A percentile compares a stretch with the other conserved stretches of the same genome.
Evolutionary conservation across 1,140 invertebrate species (phyloP).

Genomic region (Nasonia vitripennis): DNA sequence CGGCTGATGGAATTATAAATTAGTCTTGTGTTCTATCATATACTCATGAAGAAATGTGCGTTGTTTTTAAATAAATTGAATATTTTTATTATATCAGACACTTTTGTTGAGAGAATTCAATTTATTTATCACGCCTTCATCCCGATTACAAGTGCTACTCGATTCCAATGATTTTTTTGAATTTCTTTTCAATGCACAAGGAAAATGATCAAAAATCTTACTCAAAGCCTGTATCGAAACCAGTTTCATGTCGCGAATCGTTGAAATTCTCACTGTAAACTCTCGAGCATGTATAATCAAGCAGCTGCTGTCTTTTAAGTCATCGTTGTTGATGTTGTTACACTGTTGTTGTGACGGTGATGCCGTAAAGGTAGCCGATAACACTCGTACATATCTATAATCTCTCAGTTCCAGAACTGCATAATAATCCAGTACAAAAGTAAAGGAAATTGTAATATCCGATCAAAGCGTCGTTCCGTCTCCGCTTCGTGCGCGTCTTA

Average conservation of each 20-base stretch:
- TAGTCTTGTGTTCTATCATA: too few relatives aligned
- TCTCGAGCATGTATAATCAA: constrained; percentile 15
- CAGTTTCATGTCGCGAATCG: not conserved
- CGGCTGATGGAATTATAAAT: not conserved
- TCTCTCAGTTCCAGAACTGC: not conserved
- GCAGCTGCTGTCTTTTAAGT: constrained; percentile 46
- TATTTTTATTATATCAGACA: too few relatives aligned
- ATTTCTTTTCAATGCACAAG: too few relatives aligned
- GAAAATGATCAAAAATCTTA: not conserved
- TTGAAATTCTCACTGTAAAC: constrained; percentile 41
- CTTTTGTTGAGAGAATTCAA: too few relatives aligned
- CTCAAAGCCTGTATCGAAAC: not conserved
- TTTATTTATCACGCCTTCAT: too few relatives aligned
- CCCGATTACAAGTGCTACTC: too few relatives aligned
- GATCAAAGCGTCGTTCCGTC: not conserved
- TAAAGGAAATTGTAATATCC: not conserved
- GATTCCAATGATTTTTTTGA: too few relatives aligned
- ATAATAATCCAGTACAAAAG: constrained; percentile 21
- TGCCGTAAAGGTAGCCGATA: not conserved
- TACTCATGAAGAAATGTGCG: too few relatives aligned
- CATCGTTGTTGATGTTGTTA: constrained; percentile 53
- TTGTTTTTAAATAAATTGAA: too few relatives aligned
- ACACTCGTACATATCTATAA: not conserved
- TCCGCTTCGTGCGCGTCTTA: not conserved
- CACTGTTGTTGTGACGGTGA: constrained; percentile 45